Evolutionary conservation across 2,888 invertebrate species (phyloP), one percentile per base, ranked within the genome.

Genomic region (Apamea sordens): DNA sequence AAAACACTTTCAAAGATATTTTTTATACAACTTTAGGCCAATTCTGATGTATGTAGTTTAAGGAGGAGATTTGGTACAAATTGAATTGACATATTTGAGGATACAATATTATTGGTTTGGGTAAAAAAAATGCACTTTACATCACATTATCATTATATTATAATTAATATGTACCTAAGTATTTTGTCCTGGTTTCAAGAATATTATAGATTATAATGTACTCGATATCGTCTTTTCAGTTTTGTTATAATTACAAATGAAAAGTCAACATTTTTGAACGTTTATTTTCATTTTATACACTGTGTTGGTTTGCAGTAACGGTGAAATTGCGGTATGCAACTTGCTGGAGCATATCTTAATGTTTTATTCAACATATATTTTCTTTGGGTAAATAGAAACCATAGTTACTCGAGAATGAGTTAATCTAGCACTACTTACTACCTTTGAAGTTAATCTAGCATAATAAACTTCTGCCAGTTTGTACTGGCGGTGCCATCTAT

Each of bases 21-120:
- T 76, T 75, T 70, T 71, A 79, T 15, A 80, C 50, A 87, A 77
- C 53, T 87, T 88, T 88, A 88, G 87, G 87, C 87, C 87, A 85
- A 83, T 63, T 53, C 73, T 80, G 78, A 76, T 80, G 68, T 68
- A 73, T 79, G 68, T 64, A 41, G 44, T 76, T 73, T 72, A 15
- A 75, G 18, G 61, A 50, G 28, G 41, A 28, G 47, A 65, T 56
- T 78, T 78, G 72, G 36, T 83, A 81, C 61, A 68, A 36, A 21
- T 69, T 63, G 63, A 84, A 80, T 80, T 80, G 84, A 80, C 79
- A 68, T 68, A 63, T 67, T 56, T 47, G 13, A 50, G n/a, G 59
- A 50, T 65, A 15, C 24, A 21, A 21, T 4, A 10, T 63, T 8
- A 59, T 41, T 41, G 83, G 13, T 41, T 56, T 4, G 2, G 28